Evolutionary conservation across 2,888 invertebrate species (phyloP).

Genomic region (Andrena bucephala): DNA sequence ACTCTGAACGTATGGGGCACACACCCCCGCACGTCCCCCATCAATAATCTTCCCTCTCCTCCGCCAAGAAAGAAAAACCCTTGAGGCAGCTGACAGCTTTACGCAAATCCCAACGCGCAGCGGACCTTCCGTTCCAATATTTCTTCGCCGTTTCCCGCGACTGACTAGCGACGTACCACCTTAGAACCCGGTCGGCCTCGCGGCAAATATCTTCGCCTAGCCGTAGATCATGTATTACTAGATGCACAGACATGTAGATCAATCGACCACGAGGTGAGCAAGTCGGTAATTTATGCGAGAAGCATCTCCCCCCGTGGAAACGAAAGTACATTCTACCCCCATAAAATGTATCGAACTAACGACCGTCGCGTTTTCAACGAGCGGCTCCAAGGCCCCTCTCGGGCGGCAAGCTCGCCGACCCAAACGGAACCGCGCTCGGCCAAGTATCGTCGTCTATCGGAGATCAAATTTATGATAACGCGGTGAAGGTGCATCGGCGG

Average conservation of each 20-base stretch:
- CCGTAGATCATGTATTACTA: not conserved
- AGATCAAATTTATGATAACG: constrained; percentile 23
- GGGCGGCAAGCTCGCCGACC: not conserved
- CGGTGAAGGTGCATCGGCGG: not conserved
- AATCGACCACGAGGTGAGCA: constrained; percentile 5
- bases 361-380: not conserved
- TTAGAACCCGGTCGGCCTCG: not conserved
- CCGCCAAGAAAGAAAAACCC: too few relatives aligned
- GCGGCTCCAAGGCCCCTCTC: not conserved
- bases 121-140: too few relatives aligned
- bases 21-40: too few relatives aligned
- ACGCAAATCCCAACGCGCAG: too few relatives aligned
- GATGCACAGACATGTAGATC: not conserved
- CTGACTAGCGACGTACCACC: too few relatives aligned
- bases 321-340: not conserved
- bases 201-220: not conserved
- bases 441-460: constrained; percentile 5
- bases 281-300: not conserved
- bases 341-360: not conserved
- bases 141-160: too few relatives aligned
- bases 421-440: too few relatives aligned
- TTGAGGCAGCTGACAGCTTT: too few relatives aligned
- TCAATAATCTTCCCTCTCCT: too few relatives aligned
- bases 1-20: too few relatives aligned
- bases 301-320: not conserved